Evolutionary conservation across 2,113 vertebrate species (phyloP).

Genomic region (Gambusia affinis): DNA sequence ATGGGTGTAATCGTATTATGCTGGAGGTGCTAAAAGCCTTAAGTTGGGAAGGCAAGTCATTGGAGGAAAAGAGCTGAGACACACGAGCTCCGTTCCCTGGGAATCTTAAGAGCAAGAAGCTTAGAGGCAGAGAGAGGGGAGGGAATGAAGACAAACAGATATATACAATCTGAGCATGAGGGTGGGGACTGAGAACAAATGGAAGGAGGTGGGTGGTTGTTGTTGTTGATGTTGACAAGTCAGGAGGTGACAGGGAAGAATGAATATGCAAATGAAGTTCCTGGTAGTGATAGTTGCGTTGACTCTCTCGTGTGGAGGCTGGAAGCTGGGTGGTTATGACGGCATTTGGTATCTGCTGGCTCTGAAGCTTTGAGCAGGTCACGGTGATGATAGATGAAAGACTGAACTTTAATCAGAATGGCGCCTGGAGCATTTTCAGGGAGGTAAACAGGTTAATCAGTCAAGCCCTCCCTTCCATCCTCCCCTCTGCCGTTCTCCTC

Average conservation of each 20-base stretch:
- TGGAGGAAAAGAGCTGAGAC: conserved; percentile 41
- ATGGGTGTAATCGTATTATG: conserved; percentile 74
- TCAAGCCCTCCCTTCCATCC: conserved; percentile 74
- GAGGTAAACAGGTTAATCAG: conserved; percentile 84
- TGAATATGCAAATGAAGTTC: conserved; percentile 64
- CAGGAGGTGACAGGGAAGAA: conserved; percentile 37
- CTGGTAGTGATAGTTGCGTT: conserved; percentile 45
- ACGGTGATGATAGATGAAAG: conserved; percentile 80
- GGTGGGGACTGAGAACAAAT: not conserved
- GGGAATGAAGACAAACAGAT: conserved; percentile 30
- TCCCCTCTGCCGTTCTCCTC: conserved; percentile 50
- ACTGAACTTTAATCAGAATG: conserved; percentile 83
- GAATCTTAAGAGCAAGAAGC: conserved; percentile 27
- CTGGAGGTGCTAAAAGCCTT: conserved; percentile 71
- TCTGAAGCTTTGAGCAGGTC: conserved; percentile 44
- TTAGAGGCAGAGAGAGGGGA: conserved; percentile 39
- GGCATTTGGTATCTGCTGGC: conserved; percentile 56
- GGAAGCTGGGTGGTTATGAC: conserved; percentile 17
- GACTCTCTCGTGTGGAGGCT: conserved; percentile 24
- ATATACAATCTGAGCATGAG: conserved; percentile 33
- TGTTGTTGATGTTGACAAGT: conserved; percentile 26
- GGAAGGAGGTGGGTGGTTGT: conserved; percentile 18
- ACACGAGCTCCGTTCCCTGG: conserved; percentile 5
- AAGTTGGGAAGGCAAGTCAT: conserved; percentile 54
- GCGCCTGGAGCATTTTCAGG: conserved; percentile 78